Conservation (phyloP, 2,888 invertebrate species). For the Drosophila mayaguana region DNA sequence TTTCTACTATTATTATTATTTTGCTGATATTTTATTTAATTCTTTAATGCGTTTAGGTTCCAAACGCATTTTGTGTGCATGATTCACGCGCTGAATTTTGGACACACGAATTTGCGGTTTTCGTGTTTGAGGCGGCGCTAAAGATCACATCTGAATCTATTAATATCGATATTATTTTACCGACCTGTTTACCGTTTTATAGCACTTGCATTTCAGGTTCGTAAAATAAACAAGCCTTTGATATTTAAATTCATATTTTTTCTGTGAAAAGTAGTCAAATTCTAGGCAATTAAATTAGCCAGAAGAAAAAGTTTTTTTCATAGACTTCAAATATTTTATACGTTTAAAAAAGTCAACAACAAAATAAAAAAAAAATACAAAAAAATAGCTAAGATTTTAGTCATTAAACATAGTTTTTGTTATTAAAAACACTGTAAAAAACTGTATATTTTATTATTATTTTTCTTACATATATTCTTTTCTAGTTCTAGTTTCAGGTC, state of each 20-base stretch:
- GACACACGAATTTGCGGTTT: constrained; percentile 34
- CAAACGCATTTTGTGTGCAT: constrained; percentile 16
- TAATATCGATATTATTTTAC: constrained; percentile 8
- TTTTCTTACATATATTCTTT: no score
- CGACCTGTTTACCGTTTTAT: constrained; percentile 17
- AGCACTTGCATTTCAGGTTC: constrained; percentile 29
- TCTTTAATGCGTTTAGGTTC: constrained; percentile 23
- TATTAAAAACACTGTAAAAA: no score
- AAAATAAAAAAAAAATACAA: no score
- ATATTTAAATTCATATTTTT: not conserved
- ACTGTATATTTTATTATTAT: no score
- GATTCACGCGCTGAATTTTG: constrained; percentile 52
- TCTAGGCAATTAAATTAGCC: not conserved
- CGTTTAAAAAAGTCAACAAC: no score
- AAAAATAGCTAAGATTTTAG: no score
- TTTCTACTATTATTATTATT: constrained; percentile 33
- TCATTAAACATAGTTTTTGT: no score
- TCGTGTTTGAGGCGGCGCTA: constrained; percentile 3
- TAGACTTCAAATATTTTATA: no score
- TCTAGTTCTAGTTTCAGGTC: no score
- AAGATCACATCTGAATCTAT: constrained; percentile 16
- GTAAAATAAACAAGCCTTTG: not conserved
- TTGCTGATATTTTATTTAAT: constrained; percentile 11
- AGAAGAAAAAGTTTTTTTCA: not conserved
- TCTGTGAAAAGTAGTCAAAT: not conserved